These are phyloP conservation scores for Pardalotus punctatus DNA, from an alignment of 2,113 vertebrate species.

Conservation along the genomic window DNA sequence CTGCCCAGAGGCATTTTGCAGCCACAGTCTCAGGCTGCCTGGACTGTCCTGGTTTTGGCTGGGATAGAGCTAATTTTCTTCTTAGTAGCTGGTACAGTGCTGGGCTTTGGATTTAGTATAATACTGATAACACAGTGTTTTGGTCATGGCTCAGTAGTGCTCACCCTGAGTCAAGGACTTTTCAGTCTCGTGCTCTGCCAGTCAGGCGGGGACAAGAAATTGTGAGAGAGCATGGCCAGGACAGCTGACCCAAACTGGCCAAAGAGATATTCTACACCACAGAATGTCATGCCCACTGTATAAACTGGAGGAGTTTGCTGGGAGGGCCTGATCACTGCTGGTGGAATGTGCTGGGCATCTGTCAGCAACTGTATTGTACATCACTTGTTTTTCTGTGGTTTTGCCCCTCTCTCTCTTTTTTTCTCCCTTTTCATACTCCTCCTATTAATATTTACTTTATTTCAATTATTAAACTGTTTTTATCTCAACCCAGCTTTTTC, in stretches of 20 bases:
- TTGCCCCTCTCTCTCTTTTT: not conserved
- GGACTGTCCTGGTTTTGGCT: not conserved
- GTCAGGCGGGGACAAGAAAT: not conserved
- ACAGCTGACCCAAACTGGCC: not conserved
- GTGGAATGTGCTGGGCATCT: fast-evolving
- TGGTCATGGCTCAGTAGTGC: not conserved
- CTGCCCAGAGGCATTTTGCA: not conserved
- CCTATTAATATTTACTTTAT: not conserved
- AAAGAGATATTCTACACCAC: not conserved
- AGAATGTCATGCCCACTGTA: not conserved
- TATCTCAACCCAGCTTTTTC: not conserved
- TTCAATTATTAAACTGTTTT: not conserved
- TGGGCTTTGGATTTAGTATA: not conserved
- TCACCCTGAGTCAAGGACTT: not conserved
- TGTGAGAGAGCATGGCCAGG: not conserved
- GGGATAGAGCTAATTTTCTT: not conserved
- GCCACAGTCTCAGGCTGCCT: not conserved
- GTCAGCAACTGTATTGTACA: no score
- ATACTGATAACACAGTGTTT: not conserved
- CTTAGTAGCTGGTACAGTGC: not conserved
- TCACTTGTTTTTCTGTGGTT: not conserved
- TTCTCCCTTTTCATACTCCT: not conserved
- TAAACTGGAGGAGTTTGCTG: not conserved
- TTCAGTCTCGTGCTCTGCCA: not conserved
- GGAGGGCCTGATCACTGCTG: fast-evolving